Evolutionary conservation across 2,797 vertebrate species (phyloP).

Genomic region (Antrozous pallidus): DNA sequence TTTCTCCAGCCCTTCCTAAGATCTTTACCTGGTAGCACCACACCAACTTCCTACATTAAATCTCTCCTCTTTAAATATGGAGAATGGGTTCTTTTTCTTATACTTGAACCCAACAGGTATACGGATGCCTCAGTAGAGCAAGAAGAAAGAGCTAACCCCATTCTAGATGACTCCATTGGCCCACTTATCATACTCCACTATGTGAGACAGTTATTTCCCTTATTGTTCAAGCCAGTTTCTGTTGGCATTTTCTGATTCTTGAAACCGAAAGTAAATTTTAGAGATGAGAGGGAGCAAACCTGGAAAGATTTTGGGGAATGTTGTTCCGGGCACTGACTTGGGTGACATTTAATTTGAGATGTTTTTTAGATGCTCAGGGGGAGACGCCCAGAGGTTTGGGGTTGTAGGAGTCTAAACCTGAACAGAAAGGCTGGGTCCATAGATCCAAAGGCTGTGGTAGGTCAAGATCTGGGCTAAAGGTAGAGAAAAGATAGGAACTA

Average conservation of each 20-base stretch:
- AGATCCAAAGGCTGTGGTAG: neutral
- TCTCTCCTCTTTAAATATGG: neutral
- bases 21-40: neutral
- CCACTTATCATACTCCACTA: neutral
- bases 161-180: neutral
- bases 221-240: neutral
- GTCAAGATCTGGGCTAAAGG: neutral
- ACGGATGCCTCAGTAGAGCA: neutral
- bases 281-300: neutral
- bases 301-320: neutral
- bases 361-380: neutral
- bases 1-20: neutral
- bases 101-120: neutral
- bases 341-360: neutral
- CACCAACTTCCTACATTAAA: neutral
- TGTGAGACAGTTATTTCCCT: neutral
- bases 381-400: neutral
- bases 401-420: neutral
- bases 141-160: neutral
- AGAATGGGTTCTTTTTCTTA: neutral
- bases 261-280: neutral
- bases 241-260: neutral
- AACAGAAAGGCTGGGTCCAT: neutral
- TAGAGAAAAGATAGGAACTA: neutral
- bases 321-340: neutral